Evolutionary conservation across 2,888 invertebrate genomes (phyloP), one percentile per base, ranked within the genome.

Genomic region (Pharmacophagus antenor): DNA sequence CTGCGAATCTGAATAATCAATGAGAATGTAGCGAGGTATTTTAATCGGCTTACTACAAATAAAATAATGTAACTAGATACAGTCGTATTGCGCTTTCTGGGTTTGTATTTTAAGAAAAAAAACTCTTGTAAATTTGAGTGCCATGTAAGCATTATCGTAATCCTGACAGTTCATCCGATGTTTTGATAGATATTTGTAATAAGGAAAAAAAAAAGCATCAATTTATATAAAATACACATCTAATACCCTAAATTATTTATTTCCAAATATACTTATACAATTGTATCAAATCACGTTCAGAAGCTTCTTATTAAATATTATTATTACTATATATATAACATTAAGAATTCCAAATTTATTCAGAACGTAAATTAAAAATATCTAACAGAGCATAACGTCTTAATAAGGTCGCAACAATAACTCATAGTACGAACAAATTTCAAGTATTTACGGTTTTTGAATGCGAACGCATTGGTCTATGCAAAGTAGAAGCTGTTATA

Each of bases 391-490:
- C 37, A 1, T 37, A 37, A 7, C n/a, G 4, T 44, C 4, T 8
- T 18, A 44, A 44, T 44, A 44, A 44, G 42, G 42, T 20, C n/a
- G 18, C 15, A 44, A 22, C 18, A 53, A 44, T 47, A 37, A 37
- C 20, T 37, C 42, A 46, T 10, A 17, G 0, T 23, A 15, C 21
- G 49, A 54, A 54, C 42, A 59, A 49, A 54, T 42, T 48, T 25
- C 18, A 48, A 47, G 25, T 25, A 37, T 23, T 37, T 49, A 41
- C 23, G 17, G 8, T 17, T 18, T 52, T 58, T 53, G 58, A 58
- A 41, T 53, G 52, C 23, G 27, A 42, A 58, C 42, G 48, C 48
- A 8, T 15, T 23, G 37, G 60, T 47, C 55, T 61, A 61, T 54
- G 59, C 31, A 31, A 55, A 60, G 23, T 55, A 25, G 46, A 46